A percentile compares a stretch with the other conserved stretches of the same genome.
These are phyloP conservation scores for Cebus imitator DNA, from an alignment of 2,113 vertebrate species.

Conservation along the genomic window DNA sequence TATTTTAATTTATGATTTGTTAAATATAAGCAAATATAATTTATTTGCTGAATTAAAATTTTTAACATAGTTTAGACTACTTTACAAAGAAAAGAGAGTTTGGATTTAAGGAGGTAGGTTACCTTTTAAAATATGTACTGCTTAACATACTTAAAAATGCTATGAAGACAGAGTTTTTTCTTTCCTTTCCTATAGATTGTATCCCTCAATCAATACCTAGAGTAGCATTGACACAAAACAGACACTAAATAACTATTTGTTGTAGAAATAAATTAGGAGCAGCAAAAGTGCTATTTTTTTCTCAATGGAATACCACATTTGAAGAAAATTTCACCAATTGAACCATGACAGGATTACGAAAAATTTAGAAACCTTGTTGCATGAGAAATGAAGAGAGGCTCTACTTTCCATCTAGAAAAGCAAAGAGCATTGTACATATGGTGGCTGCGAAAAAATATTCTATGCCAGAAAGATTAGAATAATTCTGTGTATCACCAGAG, in stretches of 20 bases:
- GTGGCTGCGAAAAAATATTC: not conserved
- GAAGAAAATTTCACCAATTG: constrained; percentile 25
- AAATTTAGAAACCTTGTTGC: not conserved
- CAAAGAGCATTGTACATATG: not conserved
- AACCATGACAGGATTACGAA: not conserved
- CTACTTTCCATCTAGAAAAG: not conserved
- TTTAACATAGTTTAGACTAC: not conserved
- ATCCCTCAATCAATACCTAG: not conserved
- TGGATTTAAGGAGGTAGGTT: not conserved
- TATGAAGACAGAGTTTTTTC: not conserved
- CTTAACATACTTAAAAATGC: not conserved
- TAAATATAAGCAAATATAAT: not conserved
- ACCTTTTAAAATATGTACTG: not conserved
- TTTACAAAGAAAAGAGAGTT: not conserved
- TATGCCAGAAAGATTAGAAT: not conserved
- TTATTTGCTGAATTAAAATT: not conserved
- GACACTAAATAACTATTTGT: not conserved
- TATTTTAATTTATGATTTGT: not conserved
- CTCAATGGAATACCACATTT: not conserved
- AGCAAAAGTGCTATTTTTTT: not conserved
- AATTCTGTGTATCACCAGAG: not conserved
- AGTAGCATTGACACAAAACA: not conserved
- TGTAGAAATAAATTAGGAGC: not conserved
- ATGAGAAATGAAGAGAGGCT: not conserved
- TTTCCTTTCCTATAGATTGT: not conserved